Conservation (phyloP, 2,888 invertebrate species). For the Hirtodrosophila confusa region DNA sequence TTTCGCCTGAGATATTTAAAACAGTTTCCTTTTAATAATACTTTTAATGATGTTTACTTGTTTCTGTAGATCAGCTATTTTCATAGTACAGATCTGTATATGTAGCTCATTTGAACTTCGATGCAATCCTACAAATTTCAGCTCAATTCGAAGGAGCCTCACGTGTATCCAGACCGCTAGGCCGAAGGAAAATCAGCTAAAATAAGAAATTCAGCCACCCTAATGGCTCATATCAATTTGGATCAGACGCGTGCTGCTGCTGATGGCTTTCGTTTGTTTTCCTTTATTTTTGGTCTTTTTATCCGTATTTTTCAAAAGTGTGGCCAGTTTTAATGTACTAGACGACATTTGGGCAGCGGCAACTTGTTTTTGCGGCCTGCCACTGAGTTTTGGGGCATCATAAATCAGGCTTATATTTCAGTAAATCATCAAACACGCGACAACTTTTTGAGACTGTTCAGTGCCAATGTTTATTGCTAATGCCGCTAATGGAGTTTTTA, state of each 20-base stretch:
- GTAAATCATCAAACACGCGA: conserved; percentile 78
- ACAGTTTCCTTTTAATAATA: no score
- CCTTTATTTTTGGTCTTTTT: conserved; percentile 32
- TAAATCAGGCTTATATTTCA: conserved; percentile 82
- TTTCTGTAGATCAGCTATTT: no score
- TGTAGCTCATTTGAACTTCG: conserved; percentile 10
- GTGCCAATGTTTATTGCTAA: conserved; percentile 48
- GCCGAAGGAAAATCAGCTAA: conserved; percentile 33
- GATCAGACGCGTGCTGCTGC: conserved; percentile 60
- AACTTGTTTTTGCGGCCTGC: conserved; percentile 51
- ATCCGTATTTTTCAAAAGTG: conserved; percentile 43
- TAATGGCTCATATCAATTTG: conserved; percentile 81
- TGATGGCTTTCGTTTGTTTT: conserved; percentile 56
- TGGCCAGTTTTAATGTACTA: conserved; percentile 59
- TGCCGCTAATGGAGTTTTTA: conserved; percentile 75
- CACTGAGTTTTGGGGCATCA: conserved; percentile 67
- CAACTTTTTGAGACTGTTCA: conserved; percentile 49
- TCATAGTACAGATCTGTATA: background rate
- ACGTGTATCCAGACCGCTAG: conserved; percentile 38
- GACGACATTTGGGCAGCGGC: conserved; percentile 34
- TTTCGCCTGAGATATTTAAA: no score
- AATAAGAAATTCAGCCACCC: conserved; percentile 60
- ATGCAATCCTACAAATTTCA: background rate
- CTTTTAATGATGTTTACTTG: no score
- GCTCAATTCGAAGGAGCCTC: conserved; percentile 10